Base-by-base conservation (phyloP, 2,113 vertebrate genomes). In the Festucalex cinctus region DNA sequence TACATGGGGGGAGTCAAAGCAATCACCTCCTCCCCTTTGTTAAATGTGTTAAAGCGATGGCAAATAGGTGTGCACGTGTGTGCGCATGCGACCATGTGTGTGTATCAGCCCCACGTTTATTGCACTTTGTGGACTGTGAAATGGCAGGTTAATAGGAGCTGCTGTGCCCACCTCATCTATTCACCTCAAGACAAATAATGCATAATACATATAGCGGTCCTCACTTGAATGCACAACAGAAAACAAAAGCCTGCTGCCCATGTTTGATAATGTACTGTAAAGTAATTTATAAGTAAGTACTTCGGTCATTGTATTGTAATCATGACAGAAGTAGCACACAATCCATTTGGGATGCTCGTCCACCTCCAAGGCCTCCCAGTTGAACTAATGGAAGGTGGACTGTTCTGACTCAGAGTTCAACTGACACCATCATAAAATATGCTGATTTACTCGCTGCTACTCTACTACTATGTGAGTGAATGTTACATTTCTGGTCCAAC, bases 91-190 rank as follows among this genome's bases (percentile, higher is more conserved):
- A 59, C 32, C 8, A 44, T 26, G 37, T 37, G 49, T 66, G 43
- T 51, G 73, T 36, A 35, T 73, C 39, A 56, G 35, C 63, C 46
- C 37, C 39, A 46, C 66, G 32, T 72, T 85, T 80, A 82, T 79
- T 85, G 63, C 69, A 74, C 76, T 79, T 85, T 84, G 77, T 82
- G 75, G 81, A 78, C 71, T 81, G 83, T 85, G 82, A 87, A 83
- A 85, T 73, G 71, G 69, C 60, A 82, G 76, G 76, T 84, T 84
- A 81, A 83, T 77, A 53, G 63, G 51, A 76, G 39, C 36, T 3
- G 2, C 60, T 68, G 69, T 69, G 58, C 66, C 58, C 74, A 68
- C 53, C 35, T 74, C 71, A 73, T 79, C 71, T 74, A 56, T 64
- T 79, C 57, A 68, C 59, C 70, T 75, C 49, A 60, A 66, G 39